Evolutionary conservation across 2,797 vertebrate species (phyloP), one percentile per base, ranked within the genome.

Genomic region (Dipus sagitta): DNA sequence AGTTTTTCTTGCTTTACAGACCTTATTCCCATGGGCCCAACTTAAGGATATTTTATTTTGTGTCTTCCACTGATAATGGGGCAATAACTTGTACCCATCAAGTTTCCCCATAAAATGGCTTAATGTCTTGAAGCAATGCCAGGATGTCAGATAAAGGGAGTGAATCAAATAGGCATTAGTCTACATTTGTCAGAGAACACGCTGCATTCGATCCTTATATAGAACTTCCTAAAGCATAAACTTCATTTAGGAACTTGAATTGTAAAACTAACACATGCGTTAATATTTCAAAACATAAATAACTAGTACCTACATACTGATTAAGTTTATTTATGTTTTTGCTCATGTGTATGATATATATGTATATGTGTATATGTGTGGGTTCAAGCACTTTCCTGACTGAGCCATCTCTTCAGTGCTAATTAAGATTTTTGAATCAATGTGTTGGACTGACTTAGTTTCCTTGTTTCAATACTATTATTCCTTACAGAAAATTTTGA

Each of bases 51-150:
- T 93, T 97, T 93, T 93, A 96, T 95, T 96, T 93, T 93, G 83
- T 96, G 79, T 95, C 95, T 90, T 92, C 76, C 30, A 93, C 83
- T 91, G 67, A 87, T 94, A 95, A 96, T 93, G 90, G 91, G 67
- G 65, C 92, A 94, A 94, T 95, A 96, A 96, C 88, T 97, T 95
- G 77, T 88, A 79, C 90, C 94, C 90, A 96, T 97, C 96, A 95
- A 95, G 79, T 86, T 85, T 75, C 79, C 80, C 71, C 93, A 93
- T 95, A 94, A 97, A 96, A 81, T 72, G 62, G 90, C 32, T 96
- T 96, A 90, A 96, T 92, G 81, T 91, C 88, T 95, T 94, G 77
- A 96, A 95, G 79, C 64, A 42, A 26, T 76, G 84, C 86, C 90
- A 88, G 30, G 54, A 54, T 65, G 74, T 95, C 96, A 93, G 86